Percentiles rank a stretch among this genome's conserved stretches.
Conservation (phyloP, 2,113 vertebrate genomes). For the Pterocles orientalis region DNA sequence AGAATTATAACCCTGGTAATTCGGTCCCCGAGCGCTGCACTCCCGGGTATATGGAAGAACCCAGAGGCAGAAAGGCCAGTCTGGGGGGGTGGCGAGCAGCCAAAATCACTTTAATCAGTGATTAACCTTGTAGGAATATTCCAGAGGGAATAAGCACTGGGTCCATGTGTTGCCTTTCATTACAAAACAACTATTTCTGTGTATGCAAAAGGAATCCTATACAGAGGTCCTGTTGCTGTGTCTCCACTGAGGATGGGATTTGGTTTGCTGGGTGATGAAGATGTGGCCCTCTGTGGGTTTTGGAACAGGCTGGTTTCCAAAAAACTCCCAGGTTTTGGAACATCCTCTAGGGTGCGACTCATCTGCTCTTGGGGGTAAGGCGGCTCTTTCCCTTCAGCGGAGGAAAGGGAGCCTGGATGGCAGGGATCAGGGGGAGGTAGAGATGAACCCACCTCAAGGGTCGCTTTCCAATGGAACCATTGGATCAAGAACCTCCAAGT, state of each 20-base stretch:
- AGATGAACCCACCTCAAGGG: neutral
- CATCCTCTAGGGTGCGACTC: neutral
- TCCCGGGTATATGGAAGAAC: neutral
- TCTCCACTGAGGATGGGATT: neutral
- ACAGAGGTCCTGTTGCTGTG: neutral
- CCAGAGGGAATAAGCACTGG: neutral
- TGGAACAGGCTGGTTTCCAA: neutral
- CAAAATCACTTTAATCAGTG: neutral
- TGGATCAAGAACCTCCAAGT: neutral
- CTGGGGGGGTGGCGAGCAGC: neutral
- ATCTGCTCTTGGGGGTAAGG: neutral
- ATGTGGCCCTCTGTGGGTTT: neutral
- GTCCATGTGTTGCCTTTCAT: neutral
- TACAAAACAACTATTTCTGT: neutral
- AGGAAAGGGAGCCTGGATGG: neutral
- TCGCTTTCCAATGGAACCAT: neutral
- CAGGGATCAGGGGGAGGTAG: neutral
- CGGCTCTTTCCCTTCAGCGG: neutral
- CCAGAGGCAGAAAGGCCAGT: neutral
- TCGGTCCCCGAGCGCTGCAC: neutral
- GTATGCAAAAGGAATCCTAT: neutral
- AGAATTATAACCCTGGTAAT: slow-evolving; percentile 31
- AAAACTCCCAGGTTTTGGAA: no score
- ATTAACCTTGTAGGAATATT: neutral
- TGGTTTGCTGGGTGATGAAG: neutral